Evolutionary conservation across 1,140 invertebrate genomes (phyloP).

Genomic region (Maniola jurtina): DNA sequence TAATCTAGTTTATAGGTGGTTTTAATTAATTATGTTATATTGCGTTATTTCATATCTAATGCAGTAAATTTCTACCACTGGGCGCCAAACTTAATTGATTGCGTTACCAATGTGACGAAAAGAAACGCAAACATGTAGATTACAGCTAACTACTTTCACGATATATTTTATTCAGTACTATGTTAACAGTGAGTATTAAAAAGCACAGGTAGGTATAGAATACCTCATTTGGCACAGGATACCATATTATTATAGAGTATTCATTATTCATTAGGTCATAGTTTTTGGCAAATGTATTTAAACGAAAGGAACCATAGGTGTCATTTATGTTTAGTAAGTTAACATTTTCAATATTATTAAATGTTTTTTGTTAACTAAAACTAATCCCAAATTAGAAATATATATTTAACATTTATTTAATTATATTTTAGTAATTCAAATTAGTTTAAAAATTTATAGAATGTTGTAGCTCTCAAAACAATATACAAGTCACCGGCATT

Average conservation of each 20-base stretch:
- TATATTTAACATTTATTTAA: neutral
- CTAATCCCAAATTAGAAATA: neutral
- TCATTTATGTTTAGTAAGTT: neutral
- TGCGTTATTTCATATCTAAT: neutral
- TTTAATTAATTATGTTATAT: no score
- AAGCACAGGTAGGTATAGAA: conserved; percentile 59
- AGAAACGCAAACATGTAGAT: conserved; percentile 61
- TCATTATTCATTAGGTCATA: conserved; percentile 23
- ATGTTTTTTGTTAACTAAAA: neutral
- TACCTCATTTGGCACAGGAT: conserved; percentile 70
- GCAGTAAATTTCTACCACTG: neutral
- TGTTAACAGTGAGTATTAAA: conserved; percentile 58
- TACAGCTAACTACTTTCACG: conserved; percentile 68
- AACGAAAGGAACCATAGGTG: neutral
- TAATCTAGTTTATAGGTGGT: no score
- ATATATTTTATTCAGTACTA: conserved; percentile 60
- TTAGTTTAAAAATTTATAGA: conserved; percentile 3
- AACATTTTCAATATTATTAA: neutral
- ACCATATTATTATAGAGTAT: conserved; percentile 34
- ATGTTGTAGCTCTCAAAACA: conserved; percentile 12
- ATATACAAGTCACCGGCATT: neutral
- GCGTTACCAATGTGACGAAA: conserved; percentile 64
- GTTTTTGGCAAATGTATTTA: conserved; percentile 23
- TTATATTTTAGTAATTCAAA: neutral
- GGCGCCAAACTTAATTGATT: conserved; percentile 38